Conservation (phyloP, 2,797 vertebrate species). For the Liparis tanakae region DNA sequence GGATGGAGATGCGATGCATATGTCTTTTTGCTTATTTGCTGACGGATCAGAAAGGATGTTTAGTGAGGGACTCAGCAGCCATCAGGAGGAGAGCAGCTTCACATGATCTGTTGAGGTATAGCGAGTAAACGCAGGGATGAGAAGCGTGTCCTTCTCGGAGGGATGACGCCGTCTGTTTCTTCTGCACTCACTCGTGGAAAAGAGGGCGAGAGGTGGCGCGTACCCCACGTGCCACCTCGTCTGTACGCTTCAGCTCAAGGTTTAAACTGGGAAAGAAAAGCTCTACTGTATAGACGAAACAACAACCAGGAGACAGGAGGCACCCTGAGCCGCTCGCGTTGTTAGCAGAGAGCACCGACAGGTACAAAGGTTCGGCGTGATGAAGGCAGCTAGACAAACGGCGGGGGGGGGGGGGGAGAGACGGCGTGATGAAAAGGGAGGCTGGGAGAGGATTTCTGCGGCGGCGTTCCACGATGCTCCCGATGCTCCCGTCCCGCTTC, state of each 20-base stretch:
- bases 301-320: conserved; percentile 75
- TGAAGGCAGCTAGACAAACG: conserved; percentile 75
- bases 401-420: conserved; percentile 56
- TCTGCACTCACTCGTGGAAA: conserved; percentile 20
- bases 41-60: conserved; percentile 41
- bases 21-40: conserved; percentile 43
- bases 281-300: conserved; percentile 69
- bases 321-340: conserved; percentile 69
- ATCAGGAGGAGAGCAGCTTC: conserved; percentile 31
- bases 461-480: conserved; percentile 76
- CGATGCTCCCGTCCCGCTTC: conserved; percentile 81
- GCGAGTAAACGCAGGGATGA: conserved; percentile 40
- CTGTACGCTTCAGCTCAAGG: conserved; percentile 37
- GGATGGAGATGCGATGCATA: conserved; percentile 6
- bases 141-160: conserved; percentile 42
- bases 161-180: conserved; percentile 37
- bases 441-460: conserved; percentile 75
- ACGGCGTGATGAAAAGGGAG: conserved; percentile 74
- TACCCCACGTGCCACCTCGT: conserved; percentile 43
- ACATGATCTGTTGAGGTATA: conserved; percentile 30
- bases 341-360: conserved; percentile 81
- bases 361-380: conserved; percentile 84
- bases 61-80: conserved; percentile 38
- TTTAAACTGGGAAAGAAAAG: conserved; percentile 48
- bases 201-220: conserved; percentile 13